A percentile compares a stretch with the other conserved stretches of the same genome.
These are phyloP conservation scores for Drosophila sp. DNA, from an alignment of 1,140 invertebrate genomes.

Conservation along the genomic window DNA sequence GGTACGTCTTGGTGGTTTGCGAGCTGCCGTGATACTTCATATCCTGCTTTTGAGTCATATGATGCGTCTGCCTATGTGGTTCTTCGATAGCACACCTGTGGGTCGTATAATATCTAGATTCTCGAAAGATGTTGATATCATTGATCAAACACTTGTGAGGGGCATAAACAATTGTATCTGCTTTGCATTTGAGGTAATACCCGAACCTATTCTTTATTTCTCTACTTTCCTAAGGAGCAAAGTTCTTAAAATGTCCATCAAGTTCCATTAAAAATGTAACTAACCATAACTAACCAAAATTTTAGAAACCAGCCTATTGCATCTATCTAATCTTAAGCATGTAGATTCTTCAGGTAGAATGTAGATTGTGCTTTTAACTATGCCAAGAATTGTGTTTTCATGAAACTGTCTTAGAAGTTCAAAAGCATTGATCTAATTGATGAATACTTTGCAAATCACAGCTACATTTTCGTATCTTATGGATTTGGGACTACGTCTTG, in stretches of 20 bases:
- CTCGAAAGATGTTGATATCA: conserved; percentile 91
- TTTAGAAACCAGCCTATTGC: too few species aligned
- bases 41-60: conserved; percentile 90
- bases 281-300: too few species aligned
- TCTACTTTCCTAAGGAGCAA: neutral
- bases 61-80: conserved; percentile 90
- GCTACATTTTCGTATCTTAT: neutral
- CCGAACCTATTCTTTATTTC: conserved; percentile 13
- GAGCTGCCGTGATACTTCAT: conserved; percentile 91
- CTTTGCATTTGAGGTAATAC: conserved; percentile 92
- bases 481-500: neutral
- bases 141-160: conserved; percentile 90
- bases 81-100: conserved; percentile 95
- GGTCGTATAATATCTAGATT: conserved; percentile 95
- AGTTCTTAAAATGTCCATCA: neutral
- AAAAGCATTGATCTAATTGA: neutral
- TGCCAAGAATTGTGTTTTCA: neutral
- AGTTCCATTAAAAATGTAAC: too few species aligned
- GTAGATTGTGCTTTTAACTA: too few species aligned
- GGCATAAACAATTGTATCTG: conserved; percentile 90
- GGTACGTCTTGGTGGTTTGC: conserved; percentile 89
- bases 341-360: too few species aligned
- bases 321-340: too few species aligned
- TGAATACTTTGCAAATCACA: neutral
- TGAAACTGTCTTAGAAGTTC: neutral